Conservation (phyloP, 64 coral and sea anemone species). For the Stylophora pistillata region DNA sequence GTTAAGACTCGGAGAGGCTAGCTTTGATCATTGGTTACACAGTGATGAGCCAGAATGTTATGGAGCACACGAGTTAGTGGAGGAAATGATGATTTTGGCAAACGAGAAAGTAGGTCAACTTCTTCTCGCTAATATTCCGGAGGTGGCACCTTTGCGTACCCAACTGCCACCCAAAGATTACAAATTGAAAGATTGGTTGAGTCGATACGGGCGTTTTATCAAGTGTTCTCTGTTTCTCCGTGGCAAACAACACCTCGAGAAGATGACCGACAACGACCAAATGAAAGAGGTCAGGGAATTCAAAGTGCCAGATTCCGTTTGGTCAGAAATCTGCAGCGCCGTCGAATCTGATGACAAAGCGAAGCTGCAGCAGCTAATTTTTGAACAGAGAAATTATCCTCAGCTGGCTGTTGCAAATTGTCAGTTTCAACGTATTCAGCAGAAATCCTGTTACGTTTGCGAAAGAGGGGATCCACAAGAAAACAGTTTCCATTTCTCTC, state of each 20-base stretch:
- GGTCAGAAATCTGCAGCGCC: conserved; percentile 6
- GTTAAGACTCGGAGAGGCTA: conserved; percentile 29
- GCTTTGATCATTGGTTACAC: conserved; percentile 45
- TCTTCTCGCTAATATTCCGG: background rate
- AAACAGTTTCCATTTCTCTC: conserved; percentile 44
- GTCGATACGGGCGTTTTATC: conserved; percentile 23
- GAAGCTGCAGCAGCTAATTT: conserved; percentile 55
- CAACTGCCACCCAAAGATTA: conserved; percentile 79
- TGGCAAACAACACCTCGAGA: background rate
- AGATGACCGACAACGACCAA: background rate
- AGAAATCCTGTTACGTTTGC: conserved; percentile 27
- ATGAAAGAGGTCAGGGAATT: background rate
- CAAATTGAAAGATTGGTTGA: conserved; percentile 75
- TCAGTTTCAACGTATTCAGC: conserved; percentile 66
- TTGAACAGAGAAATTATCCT: conserved; percentile 57
- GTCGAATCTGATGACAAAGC: conserved; percentile 18
- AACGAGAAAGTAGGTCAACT: conserved; percentile 69
- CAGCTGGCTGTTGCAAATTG: conserved; percentile 63
- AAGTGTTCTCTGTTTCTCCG: conserved; percentile 9
- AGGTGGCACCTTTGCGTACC: conserved; percentile 36
- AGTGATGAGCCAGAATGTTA: conserved; percentile 18
- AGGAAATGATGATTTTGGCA: conserved; percentile 88
- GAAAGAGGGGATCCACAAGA: background rate
- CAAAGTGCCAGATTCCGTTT: conserved; percentile 19
- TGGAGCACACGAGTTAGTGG: conserved; percentile 86